Evolutionary conservation across 1,140 invertebrate species (phyloP).

Genomic region (Orchestia grillus): DNA sequence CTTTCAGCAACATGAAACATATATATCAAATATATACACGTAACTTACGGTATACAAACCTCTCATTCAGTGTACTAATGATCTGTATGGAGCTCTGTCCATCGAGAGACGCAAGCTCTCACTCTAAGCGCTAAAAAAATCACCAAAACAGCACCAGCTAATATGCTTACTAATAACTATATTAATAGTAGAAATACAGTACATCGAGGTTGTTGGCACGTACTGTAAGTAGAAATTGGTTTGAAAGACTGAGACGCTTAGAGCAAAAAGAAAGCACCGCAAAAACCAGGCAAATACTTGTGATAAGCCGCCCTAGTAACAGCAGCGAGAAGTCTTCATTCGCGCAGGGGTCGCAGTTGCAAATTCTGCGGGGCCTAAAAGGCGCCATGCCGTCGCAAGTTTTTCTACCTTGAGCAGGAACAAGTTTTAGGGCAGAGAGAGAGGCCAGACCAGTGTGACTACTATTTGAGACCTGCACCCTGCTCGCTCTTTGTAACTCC

Average conservation of each 20-base stretch:
- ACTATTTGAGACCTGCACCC: not conserved
- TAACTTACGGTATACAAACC: no score
- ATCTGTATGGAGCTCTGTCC: not conserved
- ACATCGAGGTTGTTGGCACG: no score
- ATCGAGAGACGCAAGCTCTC: not conserved
- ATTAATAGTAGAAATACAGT: not conserved
- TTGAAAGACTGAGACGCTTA: not conserved
- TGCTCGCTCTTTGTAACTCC: not conserved
- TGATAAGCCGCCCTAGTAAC: not conserved
- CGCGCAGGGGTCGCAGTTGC: not conserved
- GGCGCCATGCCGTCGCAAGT: not conserved
- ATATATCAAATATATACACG: no score
- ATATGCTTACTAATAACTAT: no score
- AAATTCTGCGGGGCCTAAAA: not conserved
- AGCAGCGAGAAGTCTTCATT: not conserved
- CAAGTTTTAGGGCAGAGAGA: constrained; percentile 37
- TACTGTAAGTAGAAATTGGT: not conserved
- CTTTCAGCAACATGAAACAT: no score
- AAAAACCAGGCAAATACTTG: not conserved
- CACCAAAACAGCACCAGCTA: not conserved
- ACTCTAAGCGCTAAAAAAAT: not conserved
- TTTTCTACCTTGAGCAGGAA: not conserved
- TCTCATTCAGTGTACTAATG: not conserved
- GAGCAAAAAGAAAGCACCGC: not conserved
- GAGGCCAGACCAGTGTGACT: constrained; percentile 9